These are phyloP conservation scores for Aporrectodea caliginosa DNA, from an alignment of 1,140 invertebrate species.

Conservation along the genomic window DNA sequence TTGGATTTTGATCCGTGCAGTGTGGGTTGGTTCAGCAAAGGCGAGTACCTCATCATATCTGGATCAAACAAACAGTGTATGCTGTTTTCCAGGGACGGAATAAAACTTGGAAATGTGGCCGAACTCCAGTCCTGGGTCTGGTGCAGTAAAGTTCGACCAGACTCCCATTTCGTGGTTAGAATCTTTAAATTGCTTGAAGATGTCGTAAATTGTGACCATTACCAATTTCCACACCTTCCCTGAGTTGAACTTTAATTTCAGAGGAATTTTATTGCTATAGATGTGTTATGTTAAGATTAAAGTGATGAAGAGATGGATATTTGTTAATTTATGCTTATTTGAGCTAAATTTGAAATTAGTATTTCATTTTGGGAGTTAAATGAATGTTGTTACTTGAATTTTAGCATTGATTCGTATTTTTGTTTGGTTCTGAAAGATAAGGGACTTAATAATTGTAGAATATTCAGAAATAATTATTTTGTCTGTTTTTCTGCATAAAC, in stretches of 20 bases:
- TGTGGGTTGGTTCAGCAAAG: slow-evolving; percentile 69
- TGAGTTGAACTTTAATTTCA: too few species aligned
- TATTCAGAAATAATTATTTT: too few species aligned
- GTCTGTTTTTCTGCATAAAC: too few species aligned
- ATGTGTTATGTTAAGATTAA: neutral
- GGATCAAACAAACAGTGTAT: slow-evolving; percentile 75
- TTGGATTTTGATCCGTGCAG: slow-evolving; percentile 77
- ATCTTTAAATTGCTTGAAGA: slow-evolving; percentile 21
- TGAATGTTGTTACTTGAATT: too few species aligned
- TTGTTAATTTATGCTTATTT: neutral
- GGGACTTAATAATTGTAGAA: too few species aligned
- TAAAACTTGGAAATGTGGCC: slow-evolving; percentile 69
- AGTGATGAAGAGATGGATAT: too few species aligned
- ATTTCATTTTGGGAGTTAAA: neutral
- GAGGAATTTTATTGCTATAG: neutral
- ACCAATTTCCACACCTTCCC: too few species aligned
- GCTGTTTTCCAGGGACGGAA: slow-evolving; percentile 80
- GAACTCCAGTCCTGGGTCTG: slow-evolving; percentile 80
- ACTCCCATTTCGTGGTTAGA: slow-evolving; percentile 68
- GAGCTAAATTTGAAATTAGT: neutral
- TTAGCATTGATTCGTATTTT: too few species aligned
- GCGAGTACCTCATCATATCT: slow-evolving; percentile 78
- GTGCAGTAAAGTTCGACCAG: slow-evolving; percentile 73
- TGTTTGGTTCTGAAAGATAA: too few species aligned
- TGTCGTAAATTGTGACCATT: too few species aligned